Evolutionary conservation across 2,888 invertebrate species (phyloP), one percentile per base, ranked within the genome.

Genomic region (Pharmacophagus antenor): DNA sequence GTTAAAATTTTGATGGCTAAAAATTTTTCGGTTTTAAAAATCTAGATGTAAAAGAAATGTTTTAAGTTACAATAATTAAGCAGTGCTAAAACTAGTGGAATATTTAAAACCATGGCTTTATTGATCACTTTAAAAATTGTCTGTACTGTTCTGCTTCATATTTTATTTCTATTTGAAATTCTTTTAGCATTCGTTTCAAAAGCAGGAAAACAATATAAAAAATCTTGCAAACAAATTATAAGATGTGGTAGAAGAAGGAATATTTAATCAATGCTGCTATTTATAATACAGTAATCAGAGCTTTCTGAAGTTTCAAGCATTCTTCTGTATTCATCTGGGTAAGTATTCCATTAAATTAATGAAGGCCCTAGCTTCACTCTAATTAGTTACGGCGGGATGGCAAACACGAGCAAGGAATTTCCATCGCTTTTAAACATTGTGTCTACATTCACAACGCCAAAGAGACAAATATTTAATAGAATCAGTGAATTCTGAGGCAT

Each of bases 301-400:
- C n/a, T 15, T 37, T 3, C n/a, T n/a, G n/a, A 37, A 37, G 37
- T 37, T 37, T 2, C 4, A 15, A 37, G 37, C 4, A 37, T n/a
- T n/a, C 37, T 37, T 37, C 37, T n/a, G n/a, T 8, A n/a, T n/a
- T 4, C n/a, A 2, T n/a, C 37, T 37, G 37, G 37, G 15, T n/a
- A n/a, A 37, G 37, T 37, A 37, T 37, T 37, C n/a, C n/a, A 37
- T 37, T 37, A n/a, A 37, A 15, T 37, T 37, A 37, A 37, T 37
- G 37, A 37, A n/a, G 37, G n/a, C n/a, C 37, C 8, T 37, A 37
- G 37, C 37, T 37, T 37, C 15, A 37, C 37, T 37, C n/a, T 37
- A 37, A 37, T 37, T 37, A 37, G 37, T 37, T 37, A n/a, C 37
- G n/a, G 37, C 37, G 37, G 37, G 15, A n/a, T n/a, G n/a, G 37